Base-by-base conservation (phyloP, 1,140 invertebrate genomes). In the Drosophila athabasca region DNA sequence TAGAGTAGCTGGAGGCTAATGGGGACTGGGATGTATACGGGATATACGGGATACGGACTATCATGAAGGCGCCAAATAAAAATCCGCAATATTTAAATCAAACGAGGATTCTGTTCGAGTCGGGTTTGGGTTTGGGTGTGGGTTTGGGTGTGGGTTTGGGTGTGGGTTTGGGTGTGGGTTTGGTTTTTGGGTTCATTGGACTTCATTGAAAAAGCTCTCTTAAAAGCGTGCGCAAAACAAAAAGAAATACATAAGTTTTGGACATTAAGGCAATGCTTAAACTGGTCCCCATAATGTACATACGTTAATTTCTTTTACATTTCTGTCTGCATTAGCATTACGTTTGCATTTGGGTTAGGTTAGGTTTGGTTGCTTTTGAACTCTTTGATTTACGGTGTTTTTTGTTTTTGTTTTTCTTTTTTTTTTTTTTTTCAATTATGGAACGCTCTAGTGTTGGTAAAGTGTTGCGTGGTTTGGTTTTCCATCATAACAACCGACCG, bases 201-300 rank as follows among this genome's bases (percentile, higher is more conserved):
- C 41, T 50, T 73, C 59, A 73, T 55, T 22, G 70, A 73, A 62
- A 64, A 73, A 73, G 70, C 69, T 73, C 41, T 44, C 50, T 45
- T 64, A 50, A 64, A 73, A 73, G 70, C 67, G 68, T 71, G 49
- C 67, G 67, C 68, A 71, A 71, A 31, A 66, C 35, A 54, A 29
- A 64, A 74, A 29, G 57, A 74, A 74, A 60, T 22, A 62, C 46
- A 29, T 55, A 44, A 54, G 11, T 59, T 68, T 64, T 78, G 49
- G 46, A 65, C 46, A 70, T 81, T 70, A 88, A 84, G 79, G 68
- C 72, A 89, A 80, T 72, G 84, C 76, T 84, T 70, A 74, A 84
- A 88, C 71, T 89, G 83, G 84, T 90, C 87, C 85, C 80, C 70
- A 78, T 80, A 72, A 79, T 70, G 71, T 64, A 65, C 51, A 72